Evolutionary conservation across 1,140 invertebrate species (phyloP), one percentile per base, ranked within the genome.

Genomic region (Pseudomyrmex concolor): DNA sequence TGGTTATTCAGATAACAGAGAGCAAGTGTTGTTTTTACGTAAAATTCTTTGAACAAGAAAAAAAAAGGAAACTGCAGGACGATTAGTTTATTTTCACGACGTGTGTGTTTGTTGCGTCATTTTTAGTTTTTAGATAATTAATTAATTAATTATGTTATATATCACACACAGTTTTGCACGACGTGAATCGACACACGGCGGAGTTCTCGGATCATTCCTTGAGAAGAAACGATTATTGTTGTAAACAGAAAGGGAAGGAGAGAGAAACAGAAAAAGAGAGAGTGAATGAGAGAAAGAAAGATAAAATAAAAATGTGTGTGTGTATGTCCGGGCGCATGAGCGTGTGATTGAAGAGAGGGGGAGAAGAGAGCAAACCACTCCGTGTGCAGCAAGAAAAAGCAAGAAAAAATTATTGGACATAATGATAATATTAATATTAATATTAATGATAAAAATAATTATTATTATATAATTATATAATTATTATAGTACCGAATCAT

Each of bases 401-500:
- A 78, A 77, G 25, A 81, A 57, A 80, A 82, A 82, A 64, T 86
- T 77, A 85, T 51, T 71, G 86, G 64, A 88, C 62, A 89, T 85
- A 88, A 92, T 89, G 88, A 92, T 92, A 89, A 92, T 93, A 91
- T 89, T 90, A 90, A 91, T 93, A 91, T 89, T 90, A 90, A 89
- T 90, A 90, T 89, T 91, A 92, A 92, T 87, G 72, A 88, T 89
- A 83, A 90, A 34, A 34, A 89, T 85, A 83, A 88, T 89, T 70
- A 90, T 91, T 88, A 90, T 91, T 89, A 86, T 89, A 82, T 89
- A 82, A 90, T 91, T 86, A 90, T 34, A 34, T 91, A 88, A 86
- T 91, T 89, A 91, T 91, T 90, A 76, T 93, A 91, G 89, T 94
- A 93, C 89, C 90, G 92, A 93, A 94, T 93, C 92, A 94, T 94